Evolutionary conservation across 2,797 vertebrate genomes (phyloP), one percentile per base, ranked within the genome.

Genomic region (Danio jaintianensis): DNA sequence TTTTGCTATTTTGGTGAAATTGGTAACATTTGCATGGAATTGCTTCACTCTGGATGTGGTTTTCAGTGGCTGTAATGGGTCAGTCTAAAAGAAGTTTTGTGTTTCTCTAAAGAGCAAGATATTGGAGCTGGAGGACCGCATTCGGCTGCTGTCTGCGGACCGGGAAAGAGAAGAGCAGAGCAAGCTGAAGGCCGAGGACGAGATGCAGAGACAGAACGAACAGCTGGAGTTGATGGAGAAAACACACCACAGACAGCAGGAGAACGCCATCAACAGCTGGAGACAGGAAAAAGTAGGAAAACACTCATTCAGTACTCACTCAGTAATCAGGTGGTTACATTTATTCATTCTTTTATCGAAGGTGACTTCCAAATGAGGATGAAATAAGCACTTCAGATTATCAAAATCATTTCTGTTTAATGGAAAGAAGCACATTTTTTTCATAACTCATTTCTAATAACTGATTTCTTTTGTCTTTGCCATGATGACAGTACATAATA

Each of bases 121-220:
- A 56, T 85, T 95, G 84, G 96, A 97, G 79, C 84, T 99, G 87
- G 97, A 99, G 89, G 91, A 91, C 75, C 94, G 93, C 83, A 92
- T 97, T 73, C 92, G 93, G 72, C 93, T 94, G 58, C 94, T 92
- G 0, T 93, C 92, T 0, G 94, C 86, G 0, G 97, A 99, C 86
- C 89, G 93, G 22, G 94, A 94, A 0, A 94, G 91, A 0, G 95
- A 94, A 36, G 95, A 97, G 81, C 68, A 94, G 80, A 96, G 96
- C 83, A 96, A 96, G 89, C 96, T 90, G 0, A 95, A 96, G 89
- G 96, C 94, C 80, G 95, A 96, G 74, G 92, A 94, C 50, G 95
- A 95, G 85, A 94, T 96, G 20, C 90, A 91, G 70, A 96, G 92
- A 80, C 96, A 96, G 79, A 93, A 87, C 1, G 91, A 96, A 36